Conservation (phyloP, 2,888 invertebrate species). For the Nemotelus nigrinus region DNA sequence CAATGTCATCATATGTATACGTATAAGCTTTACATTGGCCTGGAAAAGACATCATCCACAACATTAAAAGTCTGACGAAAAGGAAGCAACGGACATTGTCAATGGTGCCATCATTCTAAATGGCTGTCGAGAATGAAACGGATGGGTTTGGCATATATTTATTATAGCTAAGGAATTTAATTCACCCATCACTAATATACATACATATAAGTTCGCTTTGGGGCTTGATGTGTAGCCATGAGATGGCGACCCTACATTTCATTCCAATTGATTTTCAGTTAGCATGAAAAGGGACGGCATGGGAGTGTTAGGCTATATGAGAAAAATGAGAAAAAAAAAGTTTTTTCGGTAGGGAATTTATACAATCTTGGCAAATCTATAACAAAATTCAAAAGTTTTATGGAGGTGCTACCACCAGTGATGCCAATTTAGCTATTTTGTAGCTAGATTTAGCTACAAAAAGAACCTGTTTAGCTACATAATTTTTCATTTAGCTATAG, state of each 20-base stretch:
- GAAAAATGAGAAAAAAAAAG: too few relatives aligned
- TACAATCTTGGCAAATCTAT: too few relatives aligned
- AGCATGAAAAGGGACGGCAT: neutral
- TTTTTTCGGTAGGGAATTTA: too few relatives aligned
- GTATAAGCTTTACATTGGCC: neutral
- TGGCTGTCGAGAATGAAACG: conserved; percentile 32
- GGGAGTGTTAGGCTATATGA: too few relatives aligned
- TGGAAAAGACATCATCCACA: neutral
- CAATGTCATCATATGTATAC: conserved; percentile 1
- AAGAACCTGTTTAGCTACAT: too few relatives aligned
- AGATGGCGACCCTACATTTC: conserved; percentile 26
- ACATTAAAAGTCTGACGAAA: neutral
- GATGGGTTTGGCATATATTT: conserved; percentile 29
- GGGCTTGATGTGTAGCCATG: conserved; percentile 23
- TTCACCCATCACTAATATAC: conserved; percentile 11
- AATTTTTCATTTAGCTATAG: too few relatives aligned
- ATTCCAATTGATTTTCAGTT: conserved; percentile 39
- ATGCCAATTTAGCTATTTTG: too few relatives aligned
- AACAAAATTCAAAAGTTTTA: too few relatives aligned
- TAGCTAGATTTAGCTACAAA: too few relatives aligned
- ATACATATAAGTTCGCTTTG: conserved; percentile 20
- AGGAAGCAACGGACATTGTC: conserved; percentile 1
- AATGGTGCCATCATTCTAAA: conserved; percentile 39
- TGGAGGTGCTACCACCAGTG: too few relatives aligned
- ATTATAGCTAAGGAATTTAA: conserved; percentile 33